These are phyloP conservation scores for Albula goreensis DNA, from an alignment of 2,113 vertebrate genomes.

Conservation along the genomic window DNA sequence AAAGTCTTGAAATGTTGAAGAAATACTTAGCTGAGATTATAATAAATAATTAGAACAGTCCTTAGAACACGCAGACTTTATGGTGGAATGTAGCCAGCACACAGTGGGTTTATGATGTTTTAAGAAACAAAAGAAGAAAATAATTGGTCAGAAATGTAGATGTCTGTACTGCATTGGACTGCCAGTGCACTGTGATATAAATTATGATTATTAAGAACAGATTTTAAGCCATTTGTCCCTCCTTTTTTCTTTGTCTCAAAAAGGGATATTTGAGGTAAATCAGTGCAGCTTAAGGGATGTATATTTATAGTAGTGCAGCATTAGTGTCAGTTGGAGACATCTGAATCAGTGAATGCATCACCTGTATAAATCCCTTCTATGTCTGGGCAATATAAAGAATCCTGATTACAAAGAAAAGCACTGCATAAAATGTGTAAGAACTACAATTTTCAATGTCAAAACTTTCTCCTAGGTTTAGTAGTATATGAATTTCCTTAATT, in stretches of 20 bases:
- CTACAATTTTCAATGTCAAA: constrained; percentile 17
- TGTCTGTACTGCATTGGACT: constrained; percentile 4
- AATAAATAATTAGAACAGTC: constrained; percentile 12
- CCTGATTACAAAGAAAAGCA: neutral
- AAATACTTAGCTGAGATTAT: neutral
- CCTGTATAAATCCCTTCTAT: neutral
- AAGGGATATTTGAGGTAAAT: neutral
- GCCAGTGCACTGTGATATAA: constrained; percentile 15
- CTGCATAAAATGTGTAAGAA: neutral
- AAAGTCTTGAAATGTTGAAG: neutral
- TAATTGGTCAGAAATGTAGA: constrained; percentile 16
- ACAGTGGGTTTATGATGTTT: neutral
- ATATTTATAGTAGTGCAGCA: neutral
- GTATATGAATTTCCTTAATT: neutral
- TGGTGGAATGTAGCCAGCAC: neutral
- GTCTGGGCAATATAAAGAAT: neutral
- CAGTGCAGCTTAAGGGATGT: neutral
- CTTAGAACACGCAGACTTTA: neutral
- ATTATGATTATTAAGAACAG: constrained; percentile 17
- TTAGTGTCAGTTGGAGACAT: neutral
- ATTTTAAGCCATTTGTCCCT: neutral
- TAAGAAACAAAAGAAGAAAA: constrained; percentile 13
- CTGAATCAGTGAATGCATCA: neutral
- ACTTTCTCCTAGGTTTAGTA: constrained; percentile 37
- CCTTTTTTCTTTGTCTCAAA: constrained; percentile 10